A percentile compares a stretch with the other conserved stretches of the same genome.
These are phyloP conservation scores for Aplocera efformata DNA, from an alignment of 2,888 invertebrate genomes.

Conservation along the genomic window DNA sequence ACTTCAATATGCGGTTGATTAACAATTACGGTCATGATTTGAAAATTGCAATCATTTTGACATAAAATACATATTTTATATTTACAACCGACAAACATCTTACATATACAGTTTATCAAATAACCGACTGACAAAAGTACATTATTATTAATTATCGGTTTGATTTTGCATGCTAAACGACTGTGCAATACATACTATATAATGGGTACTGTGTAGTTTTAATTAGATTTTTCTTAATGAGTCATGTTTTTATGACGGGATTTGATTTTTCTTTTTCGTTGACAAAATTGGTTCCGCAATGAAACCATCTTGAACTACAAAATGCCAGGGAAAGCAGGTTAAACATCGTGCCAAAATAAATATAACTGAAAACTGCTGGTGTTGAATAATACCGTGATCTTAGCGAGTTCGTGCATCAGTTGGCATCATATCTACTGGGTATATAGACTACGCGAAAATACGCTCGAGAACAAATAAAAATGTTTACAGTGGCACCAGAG, in stretches of 20 bases:
- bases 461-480: too few relatives aligned
- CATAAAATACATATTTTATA: slow-evolving; percentile 24
- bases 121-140: slow-evolving; percentile 9
- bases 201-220: slow-evolving; percentile 65
- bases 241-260: slow-evolving; percentile 50
- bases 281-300: slow-evolving; percentile 33
- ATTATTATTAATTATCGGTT: slow-evolving; percentile 41
- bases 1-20: slow-evolving; percentile 56
- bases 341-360: slow-evolving; percentile 60
- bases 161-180: slow-evolving; percentile 67
- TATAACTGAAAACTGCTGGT: slow-evolving; percentile 43
- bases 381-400: slow-evolving; percentile 46
- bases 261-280: slow-evolving; percentile 46
- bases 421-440: too few relatives aligned
- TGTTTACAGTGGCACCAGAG: too few relatives aligned
- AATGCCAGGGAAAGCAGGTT: slow-evolving; percentile 35
- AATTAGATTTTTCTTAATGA: slow-evolving; percentile 53
- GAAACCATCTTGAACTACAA: slow-evolving; percentile 64
- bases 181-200: slow-evolving; percentile 66
- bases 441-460: too few relatives aligned
- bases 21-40: slow-evolving; percentile 28
- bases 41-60: slow-evolving; percentile 34
- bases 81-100: slow-evolving; percentile 25
- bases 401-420: background rate
- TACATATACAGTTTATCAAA: slow-evolving; percentile 18